These are phyloP conservation scores for Spodoptera littoralis DNA, from an alignment of 2,888 invertebrate genomes.

Conservation along the genomic window DNA sequence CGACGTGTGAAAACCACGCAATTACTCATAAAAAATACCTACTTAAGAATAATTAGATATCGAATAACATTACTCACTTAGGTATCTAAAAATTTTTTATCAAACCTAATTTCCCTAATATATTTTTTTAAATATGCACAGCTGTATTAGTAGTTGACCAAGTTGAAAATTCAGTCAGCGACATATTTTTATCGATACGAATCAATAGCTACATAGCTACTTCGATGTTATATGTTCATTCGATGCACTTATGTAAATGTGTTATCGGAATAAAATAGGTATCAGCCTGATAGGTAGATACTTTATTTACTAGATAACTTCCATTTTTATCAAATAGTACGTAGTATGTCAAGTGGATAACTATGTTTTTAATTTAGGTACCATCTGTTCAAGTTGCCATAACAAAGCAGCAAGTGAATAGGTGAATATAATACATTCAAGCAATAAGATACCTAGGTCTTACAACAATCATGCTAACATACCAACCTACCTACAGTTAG, in stretches of 20 bases:
- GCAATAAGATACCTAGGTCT: neutral
- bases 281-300: constrained; percentile 3
- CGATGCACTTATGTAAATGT: neutral
- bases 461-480: too few species aligned
- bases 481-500: too few species aligned
- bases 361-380: constrained; percentile 2
- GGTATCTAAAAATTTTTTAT: constrained; percentile 6
- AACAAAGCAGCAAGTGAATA: neutral
- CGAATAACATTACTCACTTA: constrained; percentile 8
- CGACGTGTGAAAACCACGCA: constrained; percentile 19
- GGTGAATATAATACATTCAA: neutral
- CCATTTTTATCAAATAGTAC: constrained; percentile 10
- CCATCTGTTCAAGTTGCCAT: constrained; percentile 4
- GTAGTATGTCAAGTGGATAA: constrained; percentile 9
- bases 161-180: too few species aligned
- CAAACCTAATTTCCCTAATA: too few species aligned
- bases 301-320: constrained; percentile 10
- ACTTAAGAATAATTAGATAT: constrained; percentile 9
- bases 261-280: constrained; percentile 3
- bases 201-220: too few species aligned
- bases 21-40: constrained; percentile 15
- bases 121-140: too few species aligned
- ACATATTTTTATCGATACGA: too few species aligned
- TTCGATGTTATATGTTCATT: too few species aligned
- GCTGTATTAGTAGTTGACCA: too few species aligned